These are phyloP conservation scores for Columba guinea DNA, from an alignment of 2,797 vertebrate species.

Conservation along the genomic window DNA sequence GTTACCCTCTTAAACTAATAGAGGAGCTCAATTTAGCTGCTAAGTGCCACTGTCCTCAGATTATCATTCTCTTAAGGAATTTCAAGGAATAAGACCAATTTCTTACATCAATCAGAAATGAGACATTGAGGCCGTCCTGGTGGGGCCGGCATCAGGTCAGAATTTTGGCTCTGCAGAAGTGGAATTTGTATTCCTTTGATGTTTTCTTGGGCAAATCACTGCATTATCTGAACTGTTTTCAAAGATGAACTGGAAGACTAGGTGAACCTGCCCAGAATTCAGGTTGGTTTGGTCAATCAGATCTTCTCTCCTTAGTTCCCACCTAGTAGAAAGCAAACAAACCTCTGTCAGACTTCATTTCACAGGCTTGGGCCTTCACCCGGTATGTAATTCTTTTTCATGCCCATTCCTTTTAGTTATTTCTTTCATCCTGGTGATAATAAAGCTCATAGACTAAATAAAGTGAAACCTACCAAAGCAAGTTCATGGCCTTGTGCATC, in stretches of 20 bases:
- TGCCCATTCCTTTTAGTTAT: background rate
- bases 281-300: background rate
- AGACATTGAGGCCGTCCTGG: background rate
- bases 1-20: background rate
- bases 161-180: slow-evolving; percentile 33
- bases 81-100: slow-evolving; percentile 31
- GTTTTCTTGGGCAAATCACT: background rate
- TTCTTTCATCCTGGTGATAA: slow-evolving; percentile 14
- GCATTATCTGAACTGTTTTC: slow-evolving; percentile 33
- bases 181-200: slow-evolving; percentile 40
- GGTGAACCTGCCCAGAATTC: slow-evolving; percentile 43
- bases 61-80: slow-evolving; percentile 5
- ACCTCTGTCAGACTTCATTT: background rate
- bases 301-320: background rate
- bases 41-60: background rate
- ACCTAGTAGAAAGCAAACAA: background rate
- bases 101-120: background rate
- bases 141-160: background rate
- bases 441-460: slow-evolving; percentile 11
- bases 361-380: background rate
- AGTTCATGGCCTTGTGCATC: background rate
- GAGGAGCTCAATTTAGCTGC: background rate
- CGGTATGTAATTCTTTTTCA: background rate
- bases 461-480: background rate
- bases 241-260: background rate